These are phyloP conservation scores for Cinara cedri DNA, from an alignment of 2,888 invertebrate species.

Conservation along the genomic window DNA sequence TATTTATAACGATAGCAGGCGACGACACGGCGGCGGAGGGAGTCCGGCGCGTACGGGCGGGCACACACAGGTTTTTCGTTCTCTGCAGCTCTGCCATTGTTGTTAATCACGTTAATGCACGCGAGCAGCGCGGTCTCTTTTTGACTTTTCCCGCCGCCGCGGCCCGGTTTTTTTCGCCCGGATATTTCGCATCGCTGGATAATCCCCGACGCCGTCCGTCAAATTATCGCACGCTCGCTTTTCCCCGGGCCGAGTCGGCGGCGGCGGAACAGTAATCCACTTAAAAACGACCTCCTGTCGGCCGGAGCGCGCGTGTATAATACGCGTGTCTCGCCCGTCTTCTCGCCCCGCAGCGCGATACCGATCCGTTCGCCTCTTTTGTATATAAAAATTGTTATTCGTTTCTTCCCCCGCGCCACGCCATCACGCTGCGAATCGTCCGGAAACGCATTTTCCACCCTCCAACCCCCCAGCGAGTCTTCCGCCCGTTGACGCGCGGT, in stretches of 20 bases:
- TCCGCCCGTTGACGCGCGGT: too few species aligned
- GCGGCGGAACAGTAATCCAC: constrained; percentile 52
- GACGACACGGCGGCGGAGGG: neutral
- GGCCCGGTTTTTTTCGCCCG: constrained; percentile 34
- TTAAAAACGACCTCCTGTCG: constrained; percentile 55
- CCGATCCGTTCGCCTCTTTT: constrained; percentile 9
- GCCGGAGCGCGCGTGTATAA: neutral
- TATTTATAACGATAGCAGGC: neutral
- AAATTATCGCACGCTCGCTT: constrained; percentile 53
- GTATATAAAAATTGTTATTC: constrained; percentile 27
- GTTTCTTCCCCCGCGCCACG: neutral
- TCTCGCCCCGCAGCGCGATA: neutral
- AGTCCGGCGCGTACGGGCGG: neutral
- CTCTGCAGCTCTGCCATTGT: constrained; percentile 18
- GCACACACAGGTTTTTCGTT: constrained; percentile 41
- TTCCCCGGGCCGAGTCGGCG: neutral
- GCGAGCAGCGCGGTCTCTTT: constrained; percentile 32
- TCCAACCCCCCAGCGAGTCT: neutral
- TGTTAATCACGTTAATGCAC: constrained; percentile 57
- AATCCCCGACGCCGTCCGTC: constrained; percentile 55
- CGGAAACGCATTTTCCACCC: constrained; percentile 14
- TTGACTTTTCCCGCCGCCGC: constrained; percentile 48
- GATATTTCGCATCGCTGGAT: constrained; percentile 54
- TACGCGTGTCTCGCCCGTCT: constrained; percentile 14
- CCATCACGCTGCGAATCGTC: constrained; percentile 16